These are phyloP conservation scores for Sebastes wilsoni DNA, from an alignment of 2,797 vertebrate genomes.

Conservation along the genomic window DNA sequence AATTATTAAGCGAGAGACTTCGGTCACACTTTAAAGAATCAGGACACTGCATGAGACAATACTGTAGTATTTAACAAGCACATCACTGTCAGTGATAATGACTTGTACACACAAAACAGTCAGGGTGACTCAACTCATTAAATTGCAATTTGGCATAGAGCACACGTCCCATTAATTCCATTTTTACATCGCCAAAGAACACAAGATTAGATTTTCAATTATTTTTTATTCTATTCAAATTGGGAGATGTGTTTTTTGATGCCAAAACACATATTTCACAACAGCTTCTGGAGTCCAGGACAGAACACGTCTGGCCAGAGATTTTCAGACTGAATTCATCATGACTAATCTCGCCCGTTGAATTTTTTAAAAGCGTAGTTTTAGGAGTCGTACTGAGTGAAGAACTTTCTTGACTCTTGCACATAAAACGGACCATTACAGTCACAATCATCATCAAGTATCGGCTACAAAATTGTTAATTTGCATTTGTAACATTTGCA, in stretches of 20 bases:
- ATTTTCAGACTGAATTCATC: conserved; percentile 20
- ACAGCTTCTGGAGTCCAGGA: neutral
- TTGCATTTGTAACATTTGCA: conserved; percentile 11
- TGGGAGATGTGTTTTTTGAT: neutral
- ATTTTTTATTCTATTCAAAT: conserved; percentile 39
- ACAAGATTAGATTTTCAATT: conserved; percentile 41
- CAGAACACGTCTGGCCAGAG: neutral
- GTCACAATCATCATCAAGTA: conserved; percentile 21
- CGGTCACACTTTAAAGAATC: conserved; percentile 6
- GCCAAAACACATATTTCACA: neutral
- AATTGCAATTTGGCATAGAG: conserved; percentile 51
- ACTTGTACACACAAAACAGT: conserved; percentile 59
- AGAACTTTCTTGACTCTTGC: conserved; percentile 1
- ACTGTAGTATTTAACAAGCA: conserved; percentile 49
- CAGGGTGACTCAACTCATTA: conserved; percentile 66
- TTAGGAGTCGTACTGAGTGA: neutral
- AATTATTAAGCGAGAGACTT: neutral
- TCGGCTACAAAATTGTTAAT: conserved; percentile 1
- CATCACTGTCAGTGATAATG: conserved; percentile 63
- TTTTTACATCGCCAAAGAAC: conserved; percentile 17
- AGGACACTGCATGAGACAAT: conserved; percentile 11
- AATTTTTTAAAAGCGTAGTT: conserved; percentile 12
- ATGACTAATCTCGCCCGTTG: neutral
- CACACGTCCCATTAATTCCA: conserved; percentile 54
- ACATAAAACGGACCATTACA: conserved; percentile 29